These are phyloP conservation scores for Aricia agestis DNA, from an alignment of 1,140 invertebrate genomes.

Conservation along the genomic window DNA sequence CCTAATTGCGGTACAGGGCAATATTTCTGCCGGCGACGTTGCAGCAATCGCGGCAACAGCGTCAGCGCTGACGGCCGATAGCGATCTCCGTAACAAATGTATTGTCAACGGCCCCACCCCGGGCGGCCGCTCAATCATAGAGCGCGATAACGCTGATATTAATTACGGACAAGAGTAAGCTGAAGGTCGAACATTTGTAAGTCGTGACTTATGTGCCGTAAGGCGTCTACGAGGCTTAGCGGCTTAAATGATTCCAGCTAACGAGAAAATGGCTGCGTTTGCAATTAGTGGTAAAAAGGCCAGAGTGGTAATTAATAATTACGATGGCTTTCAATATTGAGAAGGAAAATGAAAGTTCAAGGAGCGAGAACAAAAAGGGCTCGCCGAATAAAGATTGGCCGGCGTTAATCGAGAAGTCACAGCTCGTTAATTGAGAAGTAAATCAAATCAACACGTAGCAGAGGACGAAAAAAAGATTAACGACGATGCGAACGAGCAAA, in stretches of 20 bases:
- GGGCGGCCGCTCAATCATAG: slow-evolving; percentile 29
- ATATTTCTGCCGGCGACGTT: slow-evolving; percentile 27
- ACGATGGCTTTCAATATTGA: not conserved
- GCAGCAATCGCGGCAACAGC: slow-evolving; percentile 23
- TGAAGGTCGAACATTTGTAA: slow-evolving; percentile 19
- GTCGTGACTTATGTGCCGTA: not conserved
- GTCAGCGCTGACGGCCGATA: slow-evolving; percentile 36
- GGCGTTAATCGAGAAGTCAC: not conserved
- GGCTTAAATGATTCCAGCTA: not conserved
- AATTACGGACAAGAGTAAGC: slow-evolving; percentile 17
- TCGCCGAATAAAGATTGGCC: not conserved
- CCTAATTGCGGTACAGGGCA: slow-evolving; percentile 31
- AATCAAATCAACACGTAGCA: not conserved
- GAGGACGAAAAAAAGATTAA: not conserved
- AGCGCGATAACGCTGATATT: slow-evolving; percentile 26
- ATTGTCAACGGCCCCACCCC: slow-evolving; percentile 44
- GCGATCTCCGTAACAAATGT: slow-evolving; percentile 40
- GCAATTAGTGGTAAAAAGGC: not conserved
- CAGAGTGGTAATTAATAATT: not conserved
- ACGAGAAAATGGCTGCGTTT: not conserved
- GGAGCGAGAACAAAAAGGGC: not conserved
- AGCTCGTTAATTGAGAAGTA: not conserved
- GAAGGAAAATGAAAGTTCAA: not conserved
- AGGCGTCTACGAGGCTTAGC: not conserved
- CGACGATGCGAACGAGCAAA: not conserved